Evolutionary conservation across 2,888 invertebrate species (phyloP).

Genomic region (Epiblema foenella): DNA sequence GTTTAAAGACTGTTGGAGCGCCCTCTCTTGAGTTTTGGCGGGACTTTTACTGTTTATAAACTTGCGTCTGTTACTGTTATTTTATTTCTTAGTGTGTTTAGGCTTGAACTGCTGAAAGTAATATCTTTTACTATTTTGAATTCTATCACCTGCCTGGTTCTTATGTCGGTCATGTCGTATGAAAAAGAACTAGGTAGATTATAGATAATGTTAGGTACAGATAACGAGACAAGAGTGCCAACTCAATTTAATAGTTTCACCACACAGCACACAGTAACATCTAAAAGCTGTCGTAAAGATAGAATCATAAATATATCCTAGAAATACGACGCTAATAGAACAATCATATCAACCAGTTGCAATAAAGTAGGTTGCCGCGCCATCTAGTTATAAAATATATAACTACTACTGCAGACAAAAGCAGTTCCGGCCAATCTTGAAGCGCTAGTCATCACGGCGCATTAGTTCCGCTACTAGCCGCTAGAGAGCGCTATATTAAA

Average conservation of each 20-base stretch:
- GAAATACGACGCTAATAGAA: neutral
- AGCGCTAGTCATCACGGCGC: neutral
- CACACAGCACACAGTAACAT: neutral
- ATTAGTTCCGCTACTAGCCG: slow-evolving; percentile 49
- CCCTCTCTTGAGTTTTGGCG: neutral
- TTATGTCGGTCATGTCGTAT: neutral
- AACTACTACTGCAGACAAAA: slow-evolving; percentile 28
- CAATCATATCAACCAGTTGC: neutral
- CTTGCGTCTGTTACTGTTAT: neutral
- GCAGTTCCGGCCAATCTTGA: neutral
- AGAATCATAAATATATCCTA: neutral
- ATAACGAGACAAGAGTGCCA: neutral
- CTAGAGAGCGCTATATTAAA: slow-evolving; percentile 56
- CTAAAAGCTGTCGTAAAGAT: neutral
- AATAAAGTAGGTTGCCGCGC: slow-evolving; percentile 47
- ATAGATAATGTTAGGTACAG: neutral
- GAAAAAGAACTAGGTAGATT: neutral
- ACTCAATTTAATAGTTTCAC: neutral
- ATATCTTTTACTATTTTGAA: neutral
- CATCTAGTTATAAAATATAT: slow-evolving; percentile 56
- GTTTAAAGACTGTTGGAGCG: neutral
- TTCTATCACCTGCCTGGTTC: neutral
- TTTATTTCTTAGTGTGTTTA: no score
- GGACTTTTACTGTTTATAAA: neutral
- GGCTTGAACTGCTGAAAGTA: neutral